phyloP scores from a whole-genome alignment of 2,888 invertebrate species.

The Strigamia crassipes region DNA sequence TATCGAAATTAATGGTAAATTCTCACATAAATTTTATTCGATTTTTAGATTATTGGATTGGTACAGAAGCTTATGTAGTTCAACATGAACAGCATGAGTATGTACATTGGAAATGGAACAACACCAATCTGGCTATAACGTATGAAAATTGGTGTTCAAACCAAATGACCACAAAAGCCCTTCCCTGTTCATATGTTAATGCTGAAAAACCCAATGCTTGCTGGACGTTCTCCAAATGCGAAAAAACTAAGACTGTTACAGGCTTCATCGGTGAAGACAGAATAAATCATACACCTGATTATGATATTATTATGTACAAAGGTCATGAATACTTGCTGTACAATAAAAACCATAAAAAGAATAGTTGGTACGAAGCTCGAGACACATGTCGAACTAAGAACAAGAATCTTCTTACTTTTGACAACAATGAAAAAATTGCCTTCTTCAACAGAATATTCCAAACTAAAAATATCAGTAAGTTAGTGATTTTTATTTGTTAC shows the following conservation, averaged over 20 bases:
- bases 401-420: neutral
- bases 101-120: neutral
- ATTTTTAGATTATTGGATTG: neutral
- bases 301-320: neutral
- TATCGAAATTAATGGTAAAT: too few relatives aligned
- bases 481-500: too few relatives aligned
- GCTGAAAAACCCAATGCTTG: neutral
- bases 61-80: neutral
- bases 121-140: neutral
- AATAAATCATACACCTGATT: neutral
- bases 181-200: neutral
- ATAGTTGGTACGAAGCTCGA: neutral
- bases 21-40: too few relatives aligned
- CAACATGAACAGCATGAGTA: neutral
- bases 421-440: neutral
- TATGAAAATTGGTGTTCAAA: neutral
- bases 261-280: neutral
- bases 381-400: neutral
- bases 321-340: neutral
- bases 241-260: neutral
- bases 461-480: neutral
- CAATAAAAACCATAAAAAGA: neutral
- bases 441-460: neutral
- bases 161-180: neutral
- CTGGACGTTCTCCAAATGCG: neutral